A percentile compares a stretch with the other conserved stretches of the same genome.
Evolutionary conservation across 2,888 invertebrate genomes (phyloP).

Genomic region (Agonum fuliginosum): DNA sequence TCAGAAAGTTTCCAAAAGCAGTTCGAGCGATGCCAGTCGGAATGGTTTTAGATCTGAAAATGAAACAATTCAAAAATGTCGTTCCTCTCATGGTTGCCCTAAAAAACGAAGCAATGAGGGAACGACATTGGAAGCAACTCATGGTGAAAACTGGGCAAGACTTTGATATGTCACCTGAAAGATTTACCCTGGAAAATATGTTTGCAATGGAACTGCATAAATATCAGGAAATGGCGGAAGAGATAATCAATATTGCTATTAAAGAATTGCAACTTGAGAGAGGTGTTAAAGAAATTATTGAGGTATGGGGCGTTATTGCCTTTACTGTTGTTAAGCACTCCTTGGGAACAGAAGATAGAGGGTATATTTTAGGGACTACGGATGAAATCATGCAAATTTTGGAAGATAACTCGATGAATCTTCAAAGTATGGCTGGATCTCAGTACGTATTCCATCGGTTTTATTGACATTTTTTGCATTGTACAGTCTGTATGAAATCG

Average conservation of each 20-base stretch:
- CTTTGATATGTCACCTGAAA: slow-evolving; percentile 91
- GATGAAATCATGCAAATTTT: slow-evolving; percentile 88
- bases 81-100: slow-evolving; percentile 93
- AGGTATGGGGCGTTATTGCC: slow-evolving; percentile 80
- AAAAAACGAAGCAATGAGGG: slow-evolving; percentile 92
- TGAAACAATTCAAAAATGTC: slow-evolving; percentile 91
- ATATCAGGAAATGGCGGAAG: slow-evolving; percentile 89
- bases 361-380: slow-evolving; percentile 86
- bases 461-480: slow-evolving; percentile 61
- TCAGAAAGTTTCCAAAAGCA: slow-evolving; percentile 82
- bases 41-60: slow-evolving; percentile 83
- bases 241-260: slow-evolving; percentile 90
- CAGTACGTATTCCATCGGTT: slow-evolving; percentile 75
- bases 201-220: slow-evolving; percentile 93
- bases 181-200: slow-evolving; percentile 94
- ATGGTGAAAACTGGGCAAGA: slow-evolving; percentile 89
- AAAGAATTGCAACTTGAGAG: slow-evolving; percentile 94
- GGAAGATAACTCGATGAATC: slow-evolving; percentile 92
- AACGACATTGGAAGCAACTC: slow-evolving; percentile 92
- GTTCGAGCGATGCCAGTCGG: slow-evolving; percentile 79
- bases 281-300: slow-evolving; percentile 88
- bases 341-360: slow-evolving; percentile 86
- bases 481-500: no score
- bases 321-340: slow-evolving; percentile 81
- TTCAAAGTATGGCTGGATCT: slow-evolving; percentile 93